Conservation (phyloP, 2,797 vertebrate genomes). For the Spondyliosoma cantharus region DNA sequence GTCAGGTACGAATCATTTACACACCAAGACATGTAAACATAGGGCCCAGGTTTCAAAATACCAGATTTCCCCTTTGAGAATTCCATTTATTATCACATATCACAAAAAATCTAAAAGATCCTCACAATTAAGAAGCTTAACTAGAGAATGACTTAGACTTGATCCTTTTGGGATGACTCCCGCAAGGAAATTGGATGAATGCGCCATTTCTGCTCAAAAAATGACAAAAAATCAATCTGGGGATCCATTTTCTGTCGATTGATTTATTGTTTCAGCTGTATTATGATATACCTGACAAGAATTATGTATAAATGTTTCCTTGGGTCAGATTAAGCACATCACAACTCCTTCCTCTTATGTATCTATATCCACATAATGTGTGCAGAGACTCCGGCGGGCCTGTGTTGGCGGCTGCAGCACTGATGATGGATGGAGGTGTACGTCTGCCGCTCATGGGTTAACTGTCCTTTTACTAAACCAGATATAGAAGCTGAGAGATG, state of each 20-base stretch:
- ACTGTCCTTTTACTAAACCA: constrained; percentile 51
- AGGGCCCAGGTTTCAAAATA: no score
- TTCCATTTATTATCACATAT: neutral
- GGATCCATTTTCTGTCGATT: neutral
- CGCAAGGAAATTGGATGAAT: no score
- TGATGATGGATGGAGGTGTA: constrained; percentile 59
- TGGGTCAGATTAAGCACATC: neutral
- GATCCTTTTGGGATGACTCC: no score
- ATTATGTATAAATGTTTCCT: neutral
- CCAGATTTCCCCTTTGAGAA: neutral
- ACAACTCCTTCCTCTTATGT: neutral
- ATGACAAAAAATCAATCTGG: neutral
- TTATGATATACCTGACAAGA: neutral
- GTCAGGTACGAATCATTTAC: no score
- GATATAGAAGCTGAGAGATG: constrained; percentile 73
- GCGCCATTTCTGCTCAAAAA: neutral
- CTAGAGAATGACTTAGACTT: no score
- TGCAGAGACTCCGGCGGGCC: neutral
- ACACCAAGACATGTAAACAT: no score
- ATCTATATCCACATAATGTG: constrained; percentile 5
- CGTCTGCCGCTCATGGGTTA: constrained; percentile 58
- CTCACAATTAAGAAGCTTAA: neutral
- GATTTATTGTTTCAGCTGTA: neutral
- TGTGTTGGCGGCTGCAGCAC: constrained; percentile 20
- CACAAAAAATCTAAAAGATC: neutral